Evolutionary conservation across 35 echinoderm and acorn worm species (phyloP), one percentile per base, ranked within the genome.

Genomic region (Stichopus chloronotus): DNA sequence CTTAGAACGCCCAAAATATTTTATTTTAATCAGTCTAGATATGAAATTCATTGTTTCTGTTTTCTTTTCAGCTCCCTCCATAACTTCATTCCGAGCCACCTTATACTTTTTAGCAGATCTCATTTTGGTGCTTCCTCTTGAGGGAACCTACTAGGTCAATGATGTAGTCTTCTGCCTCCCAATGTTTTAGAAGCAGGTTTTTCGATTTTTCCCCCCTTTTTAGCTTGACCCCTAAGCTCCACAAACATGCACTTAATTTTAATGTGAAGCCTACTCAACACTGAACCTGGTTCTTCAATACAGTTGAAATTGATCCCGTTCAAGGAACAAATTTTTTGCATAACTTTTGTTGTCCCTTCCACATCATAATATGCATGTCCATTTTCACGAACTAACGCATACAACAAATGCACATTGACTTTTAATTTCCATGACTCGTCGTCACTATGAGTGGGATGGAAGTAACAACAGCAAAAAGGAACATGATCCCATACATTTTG

Each of bases 1-100:
- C 76, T 43, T 79, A 79, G 76, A 12, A 79, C 20, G 76, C 9
- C 76, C 76, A 78, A 78, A 78, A 22, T 21, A 78, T 22, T 78
- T 78, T 21, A 4, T 78, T 78, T 78, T 78, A 22, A 79, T 79
- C 76, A 79, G 10, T 22, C 7, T 79, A 21, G 76, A 79, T 13
- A 23, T 23, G 22, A 79, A 52, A 78, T 78, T 71, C 65, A 22
- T 52, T 23, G 0, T 79, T 79, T 52, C 30, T 79, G n/a, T 79
- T 79, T 79, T 79, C 20, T 43, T 79, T 21, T 12, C 76, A 6
- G 19, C 30, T 43, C 61, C 8, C 30, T 43, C 61, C 8, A 65
- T 65, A 65, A 65, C 17, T 9, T 9, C 11, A 13, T 65, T 17
- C 61, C 17, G 61, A 13, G 4, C 61, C 10, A 13, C 7, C 61